A percentile compares a stretch with the other conserved stretches of the same genome.
Evolutionary conservation across 2,888 invertebrate genomes (phyloP).

Genomic region (Euclidia mi): DNA sequence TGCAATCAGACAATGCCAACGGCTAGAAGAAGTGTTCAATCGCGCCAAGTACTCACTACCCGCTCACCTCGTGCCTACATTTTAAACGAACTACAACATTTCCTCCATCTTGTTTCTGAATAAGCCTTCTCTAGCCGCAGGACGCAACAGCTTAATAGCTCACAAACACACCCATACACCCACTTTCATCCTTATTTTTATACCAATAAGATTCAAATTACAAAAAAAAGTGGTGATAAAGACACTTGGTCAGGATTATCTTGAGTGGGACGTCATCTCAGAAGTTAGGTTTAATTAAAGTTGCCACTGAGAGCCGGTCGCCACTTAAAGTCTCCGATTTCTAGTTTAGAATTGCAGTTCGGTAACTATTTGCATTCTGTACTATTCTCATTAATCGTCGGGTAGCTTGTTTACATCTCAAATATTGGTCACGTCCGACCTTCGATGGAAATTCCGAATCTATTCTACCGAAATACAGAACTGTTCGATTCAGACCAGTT

Average conservation of each 20-base stretch:
- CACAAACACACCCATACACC: constrained; percentile 35
- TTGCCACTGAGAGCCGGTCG: constrained; percentile 73
- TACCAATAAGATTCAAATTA: constrained; percentile 47
- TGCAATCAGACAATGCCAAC: no score
- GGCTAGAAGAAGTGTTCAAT: no score
- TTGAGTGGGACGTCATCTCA: constrained; percentile 80
- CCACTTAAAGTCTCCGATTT: constrained; percentile 75
- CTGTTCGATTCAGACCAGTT: no score
- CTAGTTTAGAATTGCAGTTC: constrained; percentile 74
- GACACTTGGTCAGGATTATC: constrained; percentile 69
- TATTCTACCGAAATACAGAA: no score
- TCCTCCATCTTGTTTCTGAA: constrained; percentile 67
- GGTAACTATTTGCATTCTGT: constrained; percentile 77
- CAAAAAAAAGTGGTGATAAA: constrained; percentile 3
- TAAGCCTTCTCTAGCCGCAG: constrained; percentile 65
- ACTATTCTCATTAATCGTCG: constrained; percentile 53
- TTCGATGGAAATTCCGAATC: not conserved
- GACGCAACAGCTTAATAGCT: constrained; percentile 77
- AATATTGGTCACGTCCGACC: constrained; percentile 35
- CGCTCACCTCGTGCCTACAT: not conserved
- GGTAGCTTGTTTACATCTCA: constrained; percentile 36
- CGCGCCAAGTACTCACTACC: no score
- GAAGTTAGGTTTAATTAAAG: constrained; percentile 87
- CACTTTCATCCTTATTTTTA: constrained; percentile 38
- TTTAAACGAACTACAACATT: constrained; percentile 55